These are phyloP conservation scores for Amblyornis subalaris DNA, from an alignment of 2,113 vertebrate species.

Conservation along the genomic window DNA sequence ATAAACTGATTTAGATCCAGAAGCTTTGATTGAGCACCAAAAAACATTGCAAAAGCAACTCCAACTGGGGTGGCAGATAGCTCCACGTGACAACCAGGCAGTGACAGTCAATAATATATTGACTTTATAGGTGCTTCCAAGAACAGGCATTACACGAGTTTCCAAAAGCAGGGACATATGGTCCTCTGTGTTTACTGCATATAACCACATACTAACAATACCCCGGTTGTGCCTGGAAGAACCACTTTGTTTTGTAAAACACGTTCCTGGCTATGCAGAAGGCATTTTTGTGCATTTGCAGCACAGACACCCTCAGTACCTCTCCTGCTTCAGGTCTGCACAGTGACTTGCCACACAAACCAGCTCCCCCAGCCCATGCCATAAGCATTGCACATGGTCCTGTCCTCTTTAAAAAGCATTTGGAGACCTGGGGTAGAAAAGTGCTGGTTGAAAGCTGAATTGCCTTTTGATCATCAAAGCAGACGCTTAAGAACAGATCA, in stretches of 20 bases:
- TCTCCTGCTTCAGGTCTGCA: background rate
- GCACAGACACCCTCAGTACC: fast-evolving
- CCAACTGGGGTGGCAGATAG: background rate
- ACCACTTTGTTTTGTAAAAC: background rate
- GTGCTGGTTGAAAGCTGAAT: background rate
- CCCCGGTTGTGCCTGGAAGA: background rate
- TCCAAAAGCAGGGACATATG: background rate
- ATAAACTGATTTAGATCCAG: background rate
- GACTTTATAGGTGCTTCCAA: background rate
- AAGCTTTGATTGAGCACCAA: background rate
- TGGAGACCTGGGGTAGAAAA: background rate
- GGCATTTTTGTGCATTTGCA: fast-evolving
- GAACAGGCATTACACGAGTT: background rate
- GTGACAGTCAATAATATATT: background rate
- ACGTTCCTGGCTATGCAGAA: background rate
- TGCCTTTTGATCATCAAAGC: conserved; percentile 7
- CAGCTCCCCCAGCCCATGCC: background rate
- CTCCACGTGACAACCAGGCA: background rate
- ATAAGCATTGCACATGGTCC: fast-evolving
- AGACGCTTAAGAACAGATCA: background rate
- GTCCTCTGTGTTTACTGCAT: background rate
- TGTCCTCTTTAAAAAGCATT: background rate
- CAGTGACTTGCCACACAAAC: background rate
- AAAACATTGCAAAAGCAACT: background rate
- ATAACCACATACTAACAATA: fast-evolving